Percentiles rank a stretch among this genome's conserved stretches.
Evolutionary conservation across 2,113 vertebrate species (phyloP).

Genomic region (Plestiodon gilberti): DNA sequence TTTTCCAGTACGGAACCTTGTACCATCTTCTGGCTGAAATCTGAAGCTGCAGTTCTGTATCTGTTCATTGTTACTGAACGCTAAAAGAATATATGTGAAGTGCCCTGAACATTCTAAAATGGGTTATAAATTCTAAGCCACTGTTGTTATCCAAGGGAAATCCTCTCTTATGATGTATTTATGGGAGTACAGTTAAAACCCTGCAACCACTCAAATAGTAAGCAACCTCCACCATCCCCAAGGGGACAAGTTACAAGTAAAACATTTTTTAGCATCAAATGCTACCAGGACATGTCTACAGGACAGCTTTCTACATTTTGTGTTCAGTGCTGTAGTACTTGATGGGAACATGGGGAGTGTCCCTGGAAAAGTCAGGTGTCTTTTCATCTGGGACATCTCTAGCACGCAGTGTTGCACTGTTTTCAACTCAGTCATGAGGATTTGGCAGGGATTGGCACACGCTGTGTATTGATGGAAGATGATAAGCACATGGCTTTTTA

Average conservation of each 20-base stretch:
- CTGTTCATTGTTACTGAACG: neutral
- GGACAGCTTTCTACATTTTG: neutral
- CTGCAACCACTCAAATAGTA: neutral
- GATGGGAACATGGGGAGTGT: neutral
- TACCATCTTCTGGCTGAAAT: neutral
- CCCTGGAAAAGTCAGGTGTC: neutral
- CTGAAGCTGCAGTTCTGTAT: neutral
- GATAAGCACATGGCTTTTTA: neutral
- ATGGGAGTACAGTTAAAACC: neutral
- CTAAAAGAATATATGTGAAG: too few relatives aligned
- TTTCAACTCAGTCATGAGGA: neutral
- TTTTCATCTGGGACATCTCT: neutral
- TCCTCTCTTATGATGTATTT: neutral
- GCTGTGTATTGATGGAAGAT: neutral
- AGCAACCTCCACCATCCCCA: too few relatives aligned
- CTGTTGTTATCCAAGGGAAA: neutral
- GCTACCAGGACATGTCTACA: neutral
- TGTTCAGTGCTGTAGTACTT: neutral
- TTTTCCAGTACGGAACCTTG: neutral
- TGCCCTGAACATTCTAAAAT: neutral
- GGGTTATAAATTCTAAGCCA: neutral
- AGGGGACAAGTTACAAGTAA: neutral
- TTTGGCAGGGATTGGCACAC: neutral
- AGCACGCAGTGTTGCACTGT: neutral
- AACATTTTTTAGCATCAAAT: neutral